Evolutionary conservation across 2,113 vertebrate species (phyloP), one percentile per base, ranked within the genome.

Genomic region (Isichthys henryi): DNA sequence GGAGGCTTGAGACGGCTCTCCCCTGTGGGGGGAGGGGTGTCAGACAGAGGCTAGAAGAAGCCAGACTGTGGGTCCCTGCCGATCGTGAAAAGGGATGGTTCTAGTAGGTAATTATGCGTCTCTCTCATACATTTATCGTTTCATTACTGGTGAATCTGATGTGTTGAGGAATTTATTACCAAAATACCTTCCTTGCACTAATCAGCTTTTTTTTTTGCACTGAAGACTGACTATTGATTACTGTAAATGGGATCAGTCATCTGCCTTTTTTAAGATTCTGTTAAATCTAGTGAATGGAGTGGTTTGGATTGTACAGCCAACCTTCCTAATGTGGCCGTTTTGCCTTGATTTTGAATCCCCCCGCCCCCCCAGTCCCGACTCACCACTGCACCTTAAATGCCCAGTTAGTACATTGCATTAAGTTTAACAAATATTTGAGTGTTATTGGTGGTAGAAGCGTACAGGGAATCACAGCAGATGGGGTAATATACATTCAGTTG

Each of bases 11-110:
- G 88, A 88, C 90, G 77, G 83, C 82, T 56, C 88, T 35, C 53
- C 83, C 52, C 62, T 58, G 19, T 77, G 83, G 70, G 86, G 90
- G 89, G 90, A 89, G 87, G 92, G 58, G 90, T 91, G 90, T 89
- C 62, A 92, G 91, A 89, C 91, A 83, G 86, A 88, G 58, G 15
- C 48, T 10, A 82, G 88, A 23, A 77, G 89, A 89, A 89, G 88
- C 88, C 91, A 45, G 88, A 66, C 35, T 88, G 80, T 3, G 35
- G 35, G 48, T 88, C 62, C 90, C 88, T 46, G 39, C 9, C 83
- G 83, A 89, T 74, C 8, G 10, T 56, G 48, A 46, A 70, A 84
- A 53, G 80, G 62, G 48, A 90, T 45, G 90, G 62, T 58, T 35
- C 27, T 86, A 74, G 27, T 85, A 56, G 77, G 87, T 85, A 88